Evolutionary conservation across 2,888 invertebrate species (phyloP).

Genomic region (Lithophane leautieri): DNA sequence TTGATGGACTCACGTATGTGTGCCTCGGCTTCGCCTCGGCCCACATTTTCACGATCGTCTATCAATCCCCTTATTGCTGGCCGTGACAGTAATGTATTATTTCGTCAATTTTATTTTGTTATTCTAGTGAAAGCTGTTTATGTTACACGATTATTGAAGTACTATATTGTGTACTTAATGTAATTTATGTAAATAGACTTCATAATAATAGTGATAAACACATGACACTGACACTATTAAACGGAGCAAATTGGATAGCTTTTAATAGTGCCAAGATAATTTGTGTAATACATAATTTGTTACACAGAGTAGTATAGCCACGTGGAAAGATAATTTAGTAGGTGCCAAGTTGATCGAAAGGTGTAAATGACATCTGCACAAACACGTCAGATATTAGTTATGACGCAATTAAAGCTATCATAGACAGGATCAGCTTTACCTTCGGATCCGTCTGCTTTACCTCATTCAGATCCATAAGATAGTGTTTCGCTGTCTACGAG

Average conservation of each 20-base stretch:
- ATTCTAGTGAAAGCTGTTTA: conserved; percentile 16
- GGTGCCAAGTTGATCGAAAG: conserved; percentile 8
- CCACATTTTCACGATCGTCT: no score
- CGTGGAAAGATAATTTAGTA: neutral
- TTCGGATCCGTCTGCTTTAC: neutral
- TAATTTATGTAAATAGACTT: conserved; percentile 58
- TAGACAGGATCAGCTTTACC: neutral
- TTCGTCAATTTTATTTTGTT: no score
- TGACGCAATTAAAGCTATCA: neutral
- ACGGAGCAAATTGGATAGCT: conserved; percentile 35
- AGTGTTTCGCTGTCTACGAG: neutral
- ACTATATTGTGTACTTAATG: conserved; percentile 32
- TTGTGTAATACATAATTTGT: conserved; percentile 17
- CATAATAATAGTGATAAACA: conserved; percentile 46
- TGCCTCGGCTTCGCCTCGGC: no score
- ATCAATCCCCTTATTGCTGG: no score
- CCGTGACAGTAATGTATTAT: no score
- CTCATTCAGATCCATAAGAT: no score
- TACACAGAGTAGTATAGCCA: neutral
- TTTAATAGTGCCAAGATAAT: conserved; percentile 25
- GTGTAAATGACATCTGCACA: conserved; percentile 17
- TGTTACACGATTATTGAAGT: conserved; percentile 20
- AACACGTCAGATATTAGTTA: neutral
- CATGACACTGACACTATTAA: conserved; percentile 63
- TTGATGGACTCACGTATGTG: no score